Conservation (phyloP, 2,113 vertebrate genomes). For the Fulmarus glacialis region DNA sequence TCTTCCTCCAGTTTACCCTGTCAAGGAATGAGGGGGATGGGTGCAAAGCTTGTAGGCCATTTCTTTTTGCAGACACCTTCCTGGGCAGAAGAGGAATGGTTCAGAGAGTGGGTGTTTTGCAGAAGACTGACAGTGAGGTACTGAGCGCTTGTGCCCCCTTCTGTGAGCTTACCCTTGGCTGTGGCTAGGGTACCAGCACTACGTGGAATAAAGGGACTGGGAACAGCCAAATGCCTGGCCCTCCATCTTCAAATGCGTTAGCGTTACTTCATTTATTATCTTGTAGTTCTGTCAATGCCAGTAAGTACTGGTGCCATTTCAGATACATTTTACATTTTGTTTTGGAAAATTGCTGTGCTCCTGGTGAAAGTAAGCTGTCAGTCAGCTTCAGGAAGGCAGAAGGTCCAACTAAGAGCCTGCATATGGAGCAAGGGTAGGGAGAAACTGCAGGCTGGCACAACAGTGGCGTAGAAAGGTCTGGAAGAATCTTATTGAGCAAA, state of each 20-base stretch:
- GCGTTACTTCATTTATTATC: not conserved
- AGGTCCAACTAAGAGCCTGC: not conserved
- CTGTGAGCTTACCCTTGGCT: not conserved
- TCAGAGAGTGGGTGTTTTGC: not conserved
- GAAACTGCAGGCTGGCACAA: not conserved
- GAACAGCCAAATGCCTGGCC: not conserved
- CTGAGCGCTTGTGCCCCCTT: fast-evolving
- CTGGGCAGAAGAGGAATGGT: not conserved
- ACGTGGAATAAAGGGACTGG: not conserved
- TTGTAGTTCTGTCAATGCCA: not conserved
- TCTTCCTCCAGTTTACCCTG: not conserved
- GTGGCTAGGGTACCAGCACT: not conserved
- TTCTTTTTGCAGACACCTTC: not conserved
- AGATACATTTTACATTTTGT: not conserved
- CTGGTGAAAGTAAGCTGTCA: not conserved
- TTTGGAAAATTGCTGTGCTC: not conserved
- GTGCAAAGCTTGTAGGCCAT: not conserved
- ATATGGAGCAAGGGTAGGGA: not conserved
- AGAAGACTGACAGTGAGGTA: not conserved
- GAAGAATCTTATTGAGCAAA: not conserved
- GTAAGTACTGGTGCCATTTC: not conserved
- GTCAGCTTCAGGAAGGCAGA: not conserved
- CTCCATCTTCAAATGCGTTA: not conserved
- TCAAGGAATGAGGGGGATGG: not conserved
- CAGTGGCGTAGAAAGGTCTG: not conserved